These are phyloP conservation scores for Adineta ricciae DNA, from an alignment of 2,888 invertebrate species.

Conservation along the genomic window DNA sequence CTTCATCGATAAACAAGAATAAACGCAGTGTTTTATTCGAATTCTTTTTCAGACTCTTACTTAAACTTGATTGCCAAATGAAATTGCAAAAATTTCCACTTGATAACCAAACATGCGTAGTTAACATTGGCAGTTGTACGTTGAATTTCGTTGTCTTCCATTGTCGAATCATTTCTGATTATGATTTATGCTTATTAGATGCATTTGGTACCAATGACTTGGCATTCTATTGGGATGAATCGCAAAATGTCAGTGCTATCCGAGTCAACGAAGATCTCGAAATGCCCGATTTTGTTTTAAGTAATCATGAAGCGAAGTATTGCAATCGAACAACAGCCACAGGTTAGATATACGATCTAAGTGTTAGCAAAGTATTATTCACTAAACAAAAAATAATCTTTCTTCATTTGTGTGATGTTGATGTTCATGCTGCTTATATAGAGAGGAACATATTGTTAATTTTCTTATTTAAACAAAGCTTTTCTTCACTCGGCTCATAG, in stretches of 20 bases:
- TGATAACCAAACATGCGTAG: constrained; percentile 34
- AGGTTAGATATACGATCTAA: constrained; percentile 28
- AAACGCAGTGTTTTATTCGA: too few relatives aligned
- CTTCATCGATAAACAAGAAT: not conserved
- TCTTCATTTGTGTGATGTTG: not conserved
- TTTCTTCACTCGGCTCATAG: not conserved
- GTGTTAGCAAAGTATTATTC: too few relatives aligned
- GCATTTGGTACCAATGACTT: constrained; percentile 30
- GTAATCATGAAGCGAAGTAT: constrained; percentile 26
- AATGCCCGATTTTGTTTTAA: constrained; percentile 36
- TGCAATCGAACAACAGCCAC: constrained; percentile 34
- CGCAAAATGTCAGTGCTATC: constrained; percentile 11
- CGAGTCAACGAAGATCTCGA: constrained; percentile 34
- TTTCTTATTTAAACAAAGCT: not conserved
- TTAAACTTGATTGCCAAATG: constrained; percentile 34
- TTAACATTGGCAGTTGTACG: constrained; percentile 34
- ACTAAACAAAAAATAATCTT: not conserved
- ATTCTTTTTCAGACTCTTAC: not conserved
- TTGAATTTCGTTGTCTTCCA: not conserved
- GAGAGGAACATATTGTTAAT: not conserved
- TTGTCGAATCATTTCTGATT: not conserved
- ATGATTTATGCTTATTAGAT: constrained; percentile 1
- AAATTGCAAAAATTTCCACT: constrained; percentile 34
- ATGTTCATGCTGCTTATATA: not conserved
- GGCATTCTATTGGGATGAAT: constrained; percentile 26